phyloP scores from a whole-genome alignment of 2,888 invertebrate genomes.

The Cephus pygmeus region DNA sequence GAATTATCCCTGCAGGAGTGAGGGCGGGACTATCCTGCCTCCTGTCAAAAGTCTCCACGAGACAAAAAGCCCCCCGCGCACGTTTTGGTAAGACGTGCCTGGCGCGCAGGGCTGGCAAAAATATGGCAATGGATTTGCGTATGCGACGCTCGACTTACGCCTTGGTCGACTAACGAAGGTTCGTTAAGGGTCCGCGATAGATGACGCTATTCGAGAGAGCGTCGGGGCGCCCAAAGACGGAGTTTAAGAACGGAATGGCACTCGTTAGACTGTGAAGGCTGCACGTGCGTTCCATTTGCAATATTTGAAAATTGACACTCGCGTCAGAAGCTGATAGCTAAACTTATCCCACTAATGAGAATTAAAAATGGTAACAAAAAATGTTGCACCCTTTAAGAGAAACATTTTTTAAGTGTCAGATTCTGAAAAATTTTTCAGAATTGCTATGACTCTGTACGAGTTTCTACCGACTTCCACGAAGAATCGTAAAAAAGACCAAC shows the following conservation, averaged over 20 bases:
- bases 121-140: conserved; percentile 12
- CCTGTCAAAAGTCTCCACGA: conserved; percentile 8
- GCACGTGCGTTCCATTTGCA: too few relatives aligned
- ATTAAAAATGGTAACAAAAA: too few relatives aligned
- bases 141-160: conserved; percentile 22
- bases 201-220: too few relatives aligned
- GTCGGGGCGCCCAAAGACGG: too few relatives aligned
- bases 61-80: conserved; percentile 9
- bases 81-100: neutral
- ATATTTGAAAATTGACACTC: too few relatives aligned
- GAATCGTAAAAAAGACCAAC: conserved; percentile 8
- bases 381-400: too few relatives aligned
- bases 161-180: conserved; percentile 24
- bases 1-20: conserved; percentile 55
- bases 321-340: too few relatives aligned
- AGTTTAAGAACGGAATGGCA: too few relatives aligned
- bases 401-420: too few relatives aligned
- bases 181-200: conserved; percentile 19
- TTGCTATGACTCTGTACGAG: too few relatives aligned
- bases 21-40: conserved; percentile 43
- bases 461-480: conserved; percentile 7
- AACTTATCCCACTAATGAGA: too few relatives aligned
- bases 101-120: conserved; percentile 20
- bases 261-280: too few relatives aligned
- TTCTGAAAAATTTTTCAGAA: neutral